Conservation (phyloP, 2,888 invertebrate genomes). For the Eupeodes luniger region DNA sequence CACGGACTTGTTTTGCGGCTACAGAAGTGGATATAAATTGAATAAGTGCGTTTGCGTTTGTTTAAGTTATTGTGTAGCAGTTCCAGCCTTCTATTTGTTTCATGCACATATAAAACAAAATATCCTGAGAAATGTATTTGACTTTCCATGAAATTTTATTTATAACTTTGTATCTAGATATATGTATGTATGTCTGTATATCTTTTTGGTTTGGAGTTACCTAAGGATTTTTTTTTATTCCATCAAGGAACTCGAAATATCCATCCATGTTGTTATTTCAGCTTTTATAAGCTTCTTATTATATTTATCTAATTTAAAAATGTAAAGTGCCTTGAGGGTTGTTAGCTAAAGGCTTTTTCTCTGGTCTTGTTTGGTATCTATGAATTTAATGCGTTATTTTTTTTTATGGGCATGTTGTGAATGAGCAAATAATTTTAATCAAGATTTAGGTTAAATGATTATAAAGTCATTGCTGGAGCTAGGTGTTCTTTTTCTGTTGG, state of each 20-base stretch:
- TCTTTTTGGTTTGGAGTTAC: too few species aligned
- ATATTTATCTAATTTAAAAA: constrained; percentile 5
- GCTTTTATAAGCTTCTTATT: neutral
- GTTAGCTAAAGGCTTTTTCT: neutral
- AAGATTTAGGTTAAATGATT: neutral
- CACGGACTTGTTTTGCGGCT: neutral
- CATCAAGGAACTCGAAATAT: neutral
- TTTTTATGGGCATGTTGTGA: neutral
- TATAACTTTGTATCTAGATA: too few species aligned
- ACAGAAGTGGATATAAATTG: neutral
- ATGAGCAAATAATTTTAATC: neutral
- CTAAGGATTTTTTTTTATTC: neutral
- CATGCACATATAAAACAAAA: too few species aligned
- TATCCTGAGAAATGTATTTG: neutral
- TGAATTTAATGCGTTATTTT: neutral
- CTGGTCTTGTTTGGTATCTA: neutral
- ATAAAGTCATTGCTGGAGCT: too few species aligned
- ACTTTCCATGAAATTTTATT: neutral
- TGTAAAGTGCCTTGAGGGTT: neutral
- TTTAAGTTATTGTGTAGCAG: neutral
- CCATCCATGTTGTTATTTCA: neutral
- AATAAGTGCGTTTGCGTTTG: constrained; percentile 6
- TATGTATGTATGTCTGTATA: too few species aligned
- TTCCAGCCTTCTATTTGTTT: too few species aligned
- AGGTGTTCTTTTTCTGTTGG: too few species aligned